Percentiles rank a stretch among this genome's conserved stretches.
Evolutionary conservation across 2,113 vertebrate species (phyloP).

Genomic region (Scomber japonicus): DNA sequence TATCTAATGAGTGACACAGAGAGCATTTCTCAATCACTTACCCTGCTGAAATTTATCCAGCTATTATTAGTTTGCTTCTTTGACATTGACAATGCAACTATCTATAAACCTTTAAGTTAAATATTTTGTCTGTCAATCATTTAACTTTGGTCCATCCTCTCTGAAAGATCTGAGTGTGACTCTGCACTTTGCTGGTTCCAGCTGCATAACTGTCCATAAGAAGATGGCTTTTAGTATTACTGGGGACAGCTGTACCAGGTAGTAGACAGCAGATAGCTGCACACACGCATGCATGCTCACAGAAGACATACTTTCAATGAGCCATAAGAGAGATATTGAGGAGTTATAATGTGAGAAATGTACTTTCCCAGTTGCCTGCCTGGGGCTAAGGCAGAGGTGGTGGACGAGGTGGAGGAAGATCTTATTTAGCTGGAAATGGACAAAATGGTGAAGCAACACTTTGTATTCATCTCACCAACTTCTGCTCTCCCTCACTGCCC

Average conservation of each 20-base stretch:
- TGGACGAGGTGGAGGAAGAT: conserved; percentile 66
- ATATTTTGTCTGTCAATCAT: conserved; percentile 9
- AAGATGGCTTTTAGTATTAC: too few relatives aligned
- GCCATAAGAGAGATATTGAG: conserved; percentile 70
- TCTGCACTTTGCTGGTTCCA: not conserved
- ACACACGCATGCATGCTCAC: not conserved
- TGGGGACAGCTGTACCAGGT: not conserved
- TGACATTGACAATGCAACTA: conserved; percentile 8
- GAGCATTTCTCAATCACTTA: conserved; percentile 49
- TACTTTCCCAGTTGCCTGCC: conserved; percentile 60
- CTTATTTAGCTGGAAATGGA: conserved; percentile 75
- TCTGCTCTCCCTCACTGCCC: conserved; percentile 34
- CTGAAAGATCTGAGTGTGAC: conserved; percentile 7
- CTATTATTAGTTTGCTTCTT: conserved; percentile 40
- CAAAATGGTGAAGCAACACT: conserved; percentile 74
- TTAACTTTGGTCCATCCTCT: conserved; percentile 29
- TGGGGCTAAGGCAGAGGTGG: conserved; percentile 56
- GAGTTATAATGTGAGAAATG: conserved; percentile 77
- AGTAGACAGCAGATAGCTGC: conserved; percentile 6
- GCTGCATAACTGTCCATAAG: too few relatives aligned
- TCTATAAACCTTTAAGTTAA: conserved; percentile 19
- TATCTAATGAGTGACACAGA: conserved; percentile 54
- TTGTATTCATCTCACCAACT: conserved; percentile 69
- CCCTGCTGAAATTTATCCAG: conserved; percentile 34
- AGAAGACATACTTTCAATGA: conserved; percentile 44